Conservation (phyloP, 2,797 vertebrate genomes). For the Aplochiton taeniatus region DNA sequence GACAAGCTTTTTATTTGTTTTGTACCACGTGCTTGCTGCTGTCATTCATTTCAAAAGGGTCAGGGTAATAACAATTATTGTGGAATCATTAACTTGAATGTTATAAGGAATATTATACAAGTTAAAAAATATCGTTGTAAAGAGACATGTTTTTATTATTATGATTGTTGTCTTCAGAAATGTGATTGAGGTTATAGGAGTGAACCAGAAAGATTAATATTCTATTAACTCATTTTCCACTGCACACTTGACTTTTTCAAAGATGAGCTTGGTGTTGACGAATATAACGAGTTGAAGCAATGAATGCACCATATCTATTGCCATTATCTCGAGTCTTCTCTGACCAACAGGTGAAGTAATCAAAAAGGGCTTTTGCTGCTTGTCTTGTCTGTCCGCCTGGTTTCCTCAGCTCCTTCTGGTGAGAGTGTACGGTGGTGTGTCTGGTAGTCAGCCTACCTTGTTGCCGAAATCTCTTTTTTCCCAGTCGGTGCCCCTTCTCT, state of each 20-base stretch:
- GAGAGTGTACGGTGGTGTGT: constrained; percentile 1
- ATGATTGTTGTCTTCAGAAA: constrained; percentile 32
- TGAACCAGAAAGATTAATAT: constrained; percentile 3
- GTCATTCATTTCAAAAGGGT: constrained; percentile 62
- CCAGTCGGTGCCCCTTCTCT: constrained; percentile 38
- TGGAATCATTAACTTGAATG: constrained; percentile 49
- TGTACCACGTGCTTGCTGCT: constrained; percentile 66
- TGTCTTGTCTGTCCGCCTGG: constrained; percentile 50
- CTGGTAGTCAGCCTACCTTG: constrained; percentile 43
- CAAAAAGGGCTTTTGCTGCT: constrained; percentile 74
- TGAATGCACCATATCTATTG: constrained; percentile 45
- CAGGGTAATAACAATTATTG: constrained; percentile 57
- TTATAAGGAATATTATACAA: constrained; percentile 36
- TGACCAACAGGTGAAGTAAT: constrained; percentile 66
- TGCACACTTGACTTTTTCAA: constrained; percentile 33
- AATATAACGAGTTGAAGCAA: constrained; percentile 53
- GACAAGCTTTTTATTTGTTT: constrained; percentile 63
- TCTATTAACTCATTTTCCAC: constrained; percentile 25
- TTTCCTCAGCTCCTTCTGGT: constrained; percentile 50
- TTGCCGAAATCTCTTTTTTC: constrained; percentile 49
- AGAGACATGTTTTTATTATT: constrained; percentile 37
- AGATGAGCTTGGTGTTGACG: constrained; percentile 43
- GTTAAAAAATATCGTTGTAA: constrained; percentile 42
- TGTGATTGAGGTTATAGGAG: constrained; percentile 2
- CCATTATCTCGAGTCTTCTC: constrained; percentile 57